phyloP scores from a whole-genome alignment of 2,113 vertebrate species.

The Orcinus orca region DNA sequence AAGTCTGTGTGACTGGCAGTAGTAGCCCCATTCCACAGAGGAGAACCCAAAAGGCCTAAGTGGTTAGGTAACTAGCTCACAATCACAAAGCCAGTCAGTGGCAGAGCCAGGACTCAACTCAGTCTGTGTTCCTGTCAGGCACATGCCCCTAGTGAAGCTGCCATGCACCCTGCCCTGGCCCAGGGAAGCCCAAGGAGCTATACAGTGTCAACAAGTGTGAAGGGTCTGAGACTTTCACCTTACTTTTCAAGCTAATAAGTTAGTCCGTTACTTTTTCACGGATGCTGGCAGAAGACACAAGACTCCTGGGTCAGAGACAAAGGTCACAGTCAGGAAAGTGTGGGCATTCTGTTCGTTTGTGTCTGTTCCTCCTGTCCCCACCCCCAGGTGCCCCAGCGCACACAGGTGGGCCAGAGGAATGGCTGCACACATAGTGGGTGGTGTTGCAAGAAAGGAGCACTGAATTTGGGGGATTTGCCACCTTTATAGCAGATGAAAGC shows the following conservation, averaged over 20 bases:
- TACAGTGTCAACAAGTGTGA: neutral
- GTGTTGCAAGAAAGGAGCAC: neutral
- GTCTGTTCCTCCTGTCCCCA: neutral
- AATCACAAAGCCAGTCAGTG: neutral
- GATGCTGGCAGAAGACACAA: neutral
- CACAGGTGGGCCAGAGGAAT: neutral
- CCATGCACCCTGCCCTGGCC: neutral
- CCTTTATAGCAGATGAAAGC: neutral
- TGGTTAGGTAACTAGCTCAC: neutral
- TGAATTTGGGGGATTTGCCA: neutral
- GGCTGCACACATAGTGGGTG: neutral
- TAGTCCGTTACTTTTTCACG: neutral
- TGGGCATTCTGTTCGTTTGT: neutral
- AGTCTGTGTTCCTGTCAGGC: neutral
- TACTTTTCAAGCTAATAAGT: neutral
- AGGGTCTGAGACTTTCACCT: neutral
- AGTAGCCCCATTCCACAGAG: neutral
- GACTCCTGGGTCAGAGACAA: neutral
- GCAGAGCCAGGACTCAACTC: neutral
- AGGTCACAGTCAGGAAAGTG: neutral
- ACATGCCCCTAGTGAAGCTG: neutral
- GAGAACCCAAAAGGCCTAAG: neutral
- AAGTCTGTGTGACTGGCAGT: neutral
- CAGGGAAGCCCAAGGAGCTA: neutral
- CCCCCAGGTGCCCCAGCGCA: too few relatives aligned